A percentile compares a stretch with the other conserved stretches of the same genome.
These are phyloP conservation scores for Sardina pilchardus DNA, from an alignment of 2,113 vertebrate species.

Conservation along the genomic window DNA sequence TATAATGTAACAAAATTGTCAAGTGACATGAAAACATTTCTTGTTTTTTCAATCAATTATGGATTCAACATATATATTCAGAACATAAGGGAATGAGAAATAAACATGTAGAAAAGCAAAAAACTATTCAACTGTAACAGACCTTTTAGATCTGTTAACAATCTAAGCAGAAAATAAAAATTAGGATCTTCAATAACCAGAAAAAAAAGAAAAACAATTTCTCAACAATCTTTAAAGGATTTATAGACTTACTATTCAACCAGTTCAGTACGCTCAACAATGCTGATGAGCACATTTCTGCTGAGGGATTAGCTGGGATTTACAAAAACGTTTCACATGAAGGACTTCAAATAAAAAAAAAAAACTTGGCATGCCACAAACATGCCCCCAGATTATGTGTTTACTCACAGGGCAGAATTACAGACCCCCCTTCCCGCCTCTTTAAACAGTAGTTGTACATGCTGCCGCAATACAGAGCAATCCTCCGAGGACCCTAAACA, in stretches of 20 bases:
- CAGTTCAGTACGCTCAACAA: neutral
- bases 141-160: neutral
- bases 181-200: neutral
- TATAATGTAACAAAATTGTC: too few relatives aligned
- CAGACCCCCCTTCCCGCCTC: neutral
- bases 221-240: neutral
- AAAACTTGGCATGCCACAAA: neutral
- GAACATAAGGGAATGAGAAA: neutral
- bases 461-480: neutral
- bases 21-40: too few relatives aligned
- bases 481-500: neutral
- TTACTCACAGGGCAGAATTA: neutral
- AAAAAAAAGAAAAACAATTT: neutral
- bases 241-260: neutral
- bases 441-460: neutral
- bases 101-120: neutral
- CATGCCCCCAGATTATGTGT: neutral
- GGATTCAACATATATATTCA: neutral
- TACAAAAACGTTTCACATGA: neutral
- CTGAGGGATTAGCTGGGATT: slow-evolving; percentile 3
- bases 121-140: neutral
- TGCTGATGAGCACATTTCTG: neutral
- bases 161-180: neutral
- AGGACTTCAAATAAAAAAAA: neutral
- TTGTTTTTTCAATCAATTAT: neutral